These are phyloP conservation scores for Drosophila ustulata DNA, from an alignment of 2,888 invertebrate genomes.

Conservation along the genomic window DNA sequence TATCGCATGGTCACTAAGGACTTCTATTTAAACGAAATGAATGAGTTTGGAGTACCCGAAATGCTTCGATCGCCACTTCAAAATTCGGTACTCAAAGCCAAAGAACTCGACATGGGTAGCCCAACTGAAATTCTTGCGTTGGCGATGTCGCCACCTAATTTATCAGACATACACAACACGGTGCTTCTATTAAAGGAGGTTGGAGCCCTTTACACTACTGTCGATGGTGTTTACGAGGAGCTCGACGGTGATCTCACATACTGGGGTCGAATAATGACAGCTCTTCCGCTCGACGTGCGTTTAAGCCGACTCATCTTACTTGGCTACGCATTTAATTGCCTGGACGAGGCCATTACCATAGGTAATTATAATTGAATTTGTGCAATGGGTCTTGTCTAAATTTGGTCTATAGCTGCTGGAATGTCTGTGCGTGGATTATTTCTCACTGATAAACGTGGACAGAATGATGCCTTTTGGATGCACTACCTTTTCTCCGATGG, in stretches of 20 bases:
- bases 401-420: conserved; percentile 88
- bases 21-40: conserved; percentile 88
- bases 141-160: conserved; percentile 94
- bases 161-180: conserved; percentile 92
- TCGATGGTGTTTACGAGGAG: conserved; percentile 86
- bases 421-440: conserved; percentile 93
- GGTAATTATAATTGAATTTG: conserved; percentile 81
- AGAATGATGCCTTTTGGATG: conserved; percentile 87
- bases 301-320: conserved; percentile 93
- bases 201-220: conserved; percentile 91
- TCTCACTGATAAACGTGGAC: conserved; percentile 86
- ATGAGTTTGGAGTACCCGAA: conserved; percentile 89
- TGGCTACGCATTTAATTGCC: conserved; percentile 93
- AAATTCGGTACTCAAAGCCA: conserved; percentile 91
- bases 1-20: conserved; percentile 90
- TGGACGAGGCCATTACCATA: conserved; percentile 94
- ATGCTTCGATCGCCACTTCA: conserved; percentile 93
- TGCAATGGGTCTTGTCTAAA: not conserved
- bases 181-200: conserved; percentile 93
- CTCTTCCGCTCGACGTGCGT: conserved; percentile 92
- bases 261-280: conserved; percentile 93
- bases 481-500: conserved; percentile 92
- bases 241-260: conserved; percentile 95
- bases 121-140: conserved; percentile 92
- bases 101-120: conserved; percentile 93